Evolutionary conservation across 2,113 vertebrate genomes (phyloP).

Genomic region (Corythaeola cristata): DNA sequence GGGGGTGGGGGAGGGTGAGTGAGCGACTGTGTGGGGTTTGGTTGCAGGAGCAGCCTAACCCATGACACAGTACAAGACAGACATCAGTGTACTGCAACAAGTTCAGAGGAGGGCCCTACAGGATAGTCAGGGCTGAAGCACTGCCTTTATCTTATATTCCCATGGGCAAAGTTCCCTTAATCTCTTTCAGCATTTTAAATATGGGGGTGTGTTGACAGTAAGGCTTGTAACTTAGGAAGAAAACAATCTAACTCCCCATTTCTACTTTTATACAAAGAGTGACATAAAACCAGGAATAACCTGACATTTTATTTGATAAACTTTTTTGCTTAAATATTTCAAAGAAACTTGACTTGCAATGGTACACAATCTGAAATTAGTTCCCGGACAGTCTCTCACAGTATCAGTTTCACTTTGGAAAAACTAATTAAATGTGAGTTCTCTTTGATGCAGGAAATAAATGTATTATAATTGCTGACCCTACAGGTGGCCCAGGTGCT

Average conservation of each 20-base stretch:
- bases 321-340: background rate
- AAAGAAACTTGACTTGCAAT: constrained; percentile 3
- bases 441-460: constrained; percentile 40
- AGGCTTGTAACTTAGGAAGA: background rate
- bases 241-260: background rate
- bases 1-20: too few relatives aligned
- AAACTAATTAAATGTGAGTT: constrained; percentile 51
- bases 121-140: too few relatives aligned
- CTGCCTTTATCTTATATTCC: background rate
- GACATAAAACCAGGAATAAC: background rate
- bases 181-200: background rate
- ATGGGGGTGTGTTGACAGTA: background rate
- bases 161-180: background rate
- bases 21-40: too few relatives aligned
- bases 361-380: constrained; percentile 18
- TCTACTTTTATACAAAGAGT: background rate
- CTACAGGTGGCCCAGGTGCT: background rate
- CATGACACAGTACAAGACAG: background rate
- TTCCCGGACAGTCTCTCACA: background rate
- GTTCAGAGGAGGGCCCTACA: too few relatives aligned
- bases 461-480: background rate
- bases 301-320: background rate
- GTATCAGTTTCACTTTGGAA: constrained; percentile 32
- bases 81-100: background rate
- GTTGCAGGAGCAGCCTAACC: too few relatives aligned